Evolutionary conservation across 2,113 vertebrate genomes (phyloP), one percentile per base, ranked within the genome.

Genomic region (Anser brachyrhynchus): DNA sequence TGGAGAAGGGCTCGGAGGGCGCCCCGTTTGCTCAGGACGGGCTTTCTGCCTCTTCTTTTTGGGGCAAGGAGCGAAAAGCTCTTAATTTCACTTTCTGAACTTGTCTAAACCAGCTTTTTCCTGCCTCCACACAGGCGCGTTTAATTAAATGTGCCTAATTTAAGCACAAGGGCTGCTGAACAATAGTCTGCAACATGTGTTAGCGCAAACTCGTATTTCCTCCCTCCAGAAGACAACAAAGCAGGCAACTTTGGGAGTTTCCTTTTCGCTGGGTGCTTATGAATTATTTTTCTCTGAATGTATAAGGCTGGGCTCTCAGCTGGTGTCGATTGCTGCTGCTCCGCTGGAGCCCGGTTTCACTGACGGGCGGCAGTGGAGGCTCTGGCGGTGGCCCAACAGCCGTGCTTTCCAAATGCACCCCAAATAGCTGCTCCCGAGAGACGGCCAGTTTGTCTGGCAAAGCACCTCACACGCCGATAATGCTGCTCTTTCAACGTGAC

Each of bases 81-180:
- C 88, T n/a, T 85, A 93, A 85, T 96, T 97, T 96, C 91, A 65
- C 94, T 97, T 96, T 93, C 87, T 84, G 93, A 95, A 87, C 98
- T 98, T 93, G 97, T 72, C 95, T 61, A 95, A 98, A 97, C 98
- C 97, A 97, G 98, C 97, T 97, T 92, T 97, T 96, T 95, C 98
- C 97, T 97, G 97, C 74, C 66, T 95, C 85, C 35, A 46, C 92
- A 94, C 96, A 93, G 97, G 95, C 96, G 96, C 52, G 78, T 97
- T 97, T 96, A 97, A 97, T 97, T 96, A 96, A 97, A 97, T 96
- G 92, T 64, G 95, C 92, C 95, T 97, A 86, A 97, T 97, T 97
- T 96, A 97, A 97, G 95, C 96, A 93, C 94, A 96, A 96, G 94
- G 93, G 77, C 94, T 62, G 95, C 96, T 87, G 54, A 97, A 96